Evolutionary conservation across 2,113 vertebrate genomes (phyloP), one percentile per base, ranked within the genome.

Genomic region (Melanerpes aurifrons): DNA sequence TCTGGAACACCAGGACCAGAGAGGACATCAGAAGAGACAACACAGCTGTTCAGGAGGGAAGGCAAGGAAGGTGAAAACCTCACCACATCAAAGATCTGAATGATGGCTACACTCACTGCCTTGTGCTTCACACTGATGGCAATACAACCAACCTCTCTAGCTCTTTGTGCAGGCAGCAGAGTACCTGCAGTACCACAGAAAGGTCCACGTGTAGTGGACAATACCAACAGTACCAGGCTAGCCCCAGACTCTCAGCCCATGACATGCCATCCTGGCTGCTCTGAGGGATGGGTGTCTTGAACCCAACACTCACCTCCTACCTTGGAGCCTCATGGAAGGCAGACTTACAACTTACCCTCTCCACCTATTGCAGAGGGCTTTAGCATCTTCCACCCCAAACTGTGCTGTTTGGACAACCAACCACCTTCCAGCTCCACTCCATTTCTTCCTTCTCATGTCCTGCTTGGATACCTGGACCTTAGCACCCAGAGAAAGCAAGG

Each of bases 131-230:
- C 32, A 35, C 9, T 13, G 8, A 15, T 1, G 4, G n/a, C 56
- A 84, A 16, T 0, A 0, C 16, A 77, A 26, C 22, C 25, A 77
- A 24, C 20, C 25, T 77, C 20, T 50, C 14, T 16, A 68, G 62
- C 31, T 74, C n/a, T 0, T 0, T 5, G 57, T 21, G 12, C 0
- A 2, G 50, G 32, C 73, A 67, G 53, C 15, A 63, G 47, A 75
- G 47, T 66, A 15, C 64, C 79, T 43, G 43, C 3, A 0, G 29
- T 26, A 35, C 20, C 69, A 56, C 20, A 11, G 8, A 37, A 54
- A 76, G 3, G 29, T 62, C 50, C 10, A 10, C 29, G n/a, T n/a
- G n/a, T n/a, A n/a, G n/a, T n/a, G n/a, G n/a, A n/a, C n/a, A n/a
- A n/a, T n/a, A n/a, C n/a, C n/a, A n/a, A n/a, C n/a, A n/a, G n/a